These are phyloP conservation scores for Malurus melanocephalus DNA, from an alignment of 2,113 vertebrate genomes.

Conservation along the genomic window DNA sequence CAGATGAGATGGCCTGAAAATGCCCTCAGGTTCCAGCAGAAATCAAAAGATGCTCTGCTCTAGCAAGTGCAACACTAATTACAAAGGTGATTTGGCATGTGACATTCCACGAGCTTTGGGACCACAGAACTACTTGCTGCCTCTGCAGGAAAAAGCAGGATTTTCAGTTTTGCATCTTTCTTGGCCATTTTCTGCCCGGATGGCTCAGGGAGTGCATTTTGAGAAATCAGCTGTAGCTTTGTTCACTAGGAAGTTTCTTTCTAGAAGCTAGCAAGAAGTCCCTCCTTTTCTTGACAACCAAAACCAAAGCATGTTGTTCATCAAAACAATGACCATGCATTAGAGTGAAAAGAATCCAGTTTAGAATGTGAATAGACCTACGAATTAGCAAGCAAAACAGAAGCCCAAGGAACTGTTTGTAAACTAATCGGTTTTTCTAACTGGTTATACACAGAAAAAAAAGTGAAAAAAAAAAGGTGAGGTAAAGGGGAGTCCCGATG, in stretches of 20 bases:
- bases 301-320: conserved; percentile 56
- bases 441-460: neutral
- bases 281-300: conserved; percentile 75
- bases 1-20: neutral
- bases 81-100: neutral
- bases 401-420: conserved; percentile 65
- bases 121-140: neutral
- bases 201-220: neutral
- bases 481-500: neutral
- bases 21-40: neutral
- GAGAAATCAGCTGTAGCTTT: neutral
- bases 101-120: neutral
- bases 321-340: conserved; percentile 26
- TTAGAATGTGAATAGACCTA: conserved; percentile 74
- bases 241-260: conserved; percentile 10
- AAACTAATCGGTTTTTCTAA: neutral
- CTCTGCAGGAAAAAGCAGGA: neutral
- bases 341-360: conserved; percentile 64
- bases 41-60: neutral
- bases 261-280: conserved; percentile 67
- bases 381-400: conserved; percentile 79
- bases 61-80: neutral
- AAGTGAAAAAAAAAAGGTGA: neutral
- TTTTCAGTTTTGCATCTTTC: neutral
- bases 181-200: neutral